A percentile compares a stretch with the other conserved stretches of the same genome.
These are phyloP conservation scores for Synergus gifuensis DNA, from an alignment of 2,888 invertebrate genomes.

Conservation along the genomic window DNA sequence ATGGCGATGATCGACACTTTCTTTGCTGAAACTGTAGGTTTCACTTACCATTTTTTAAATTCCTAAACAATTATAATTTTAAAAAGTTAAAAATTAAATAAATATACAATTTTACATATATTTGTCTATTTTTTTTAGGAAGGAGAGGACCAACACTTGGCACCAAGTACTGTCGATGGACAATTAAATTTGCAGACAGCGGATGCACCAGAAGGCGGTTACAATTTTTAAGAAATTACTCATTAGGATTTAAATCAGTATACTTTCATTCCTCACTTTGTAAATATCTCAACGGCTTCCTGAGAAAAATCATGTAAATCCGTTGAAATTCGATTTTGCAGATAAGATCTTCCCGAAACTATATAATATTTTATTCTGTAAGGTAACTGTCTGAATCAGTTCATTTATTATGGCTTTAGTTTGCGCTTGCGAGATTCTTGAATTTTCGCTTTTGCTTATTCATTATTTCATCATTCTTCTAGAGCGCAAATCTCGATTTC, in stretches of 20 bases:
- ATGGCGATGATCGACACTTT: constrained; percentile 88
- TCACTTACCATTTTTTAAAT: neutral
- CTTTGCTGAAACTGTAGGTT: constrained; percentile 82
- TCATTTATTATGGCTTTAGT: neutral
- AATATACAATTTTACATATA: constrained; percentile 22
- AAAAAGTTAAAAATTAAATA: no score
- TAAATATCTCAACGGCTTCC: constrained; percentile 29
- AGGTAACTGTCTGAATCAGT: neutral
- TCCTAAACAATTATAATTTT: neutral
- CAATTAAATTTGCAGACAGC: constrained; percentile 68
- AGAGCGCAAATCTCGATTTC: neutral
- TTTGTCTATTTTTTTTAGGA: constrained; percentile 59
- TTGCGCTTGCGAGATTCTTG: neutral
- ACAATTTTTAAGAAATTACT: constrained; percentile 44
- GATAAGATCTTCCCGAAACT: neutral
- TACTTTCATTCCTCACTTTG: constrained; percentile 22
- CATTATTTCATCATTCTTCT: neutral
- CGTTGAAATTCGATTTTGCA: constrained; percentile 8
- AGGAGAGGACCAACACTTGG: constrained; percentile 59
- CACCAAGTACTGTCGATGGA: constrained; percentile 60
- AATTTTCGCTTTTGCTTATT: neutral
- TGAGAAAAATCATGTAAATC: neutral
- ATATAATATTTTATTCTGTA: neutral
- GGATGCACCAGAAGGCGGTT: constrained; percentile 63
- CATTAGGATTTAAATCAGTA: neutral